These are phyloP conservation scores for Drosophila bocki DNA, from an alignment of 1,140 invertebrate species.

Conservation along the genomic window DNA sequence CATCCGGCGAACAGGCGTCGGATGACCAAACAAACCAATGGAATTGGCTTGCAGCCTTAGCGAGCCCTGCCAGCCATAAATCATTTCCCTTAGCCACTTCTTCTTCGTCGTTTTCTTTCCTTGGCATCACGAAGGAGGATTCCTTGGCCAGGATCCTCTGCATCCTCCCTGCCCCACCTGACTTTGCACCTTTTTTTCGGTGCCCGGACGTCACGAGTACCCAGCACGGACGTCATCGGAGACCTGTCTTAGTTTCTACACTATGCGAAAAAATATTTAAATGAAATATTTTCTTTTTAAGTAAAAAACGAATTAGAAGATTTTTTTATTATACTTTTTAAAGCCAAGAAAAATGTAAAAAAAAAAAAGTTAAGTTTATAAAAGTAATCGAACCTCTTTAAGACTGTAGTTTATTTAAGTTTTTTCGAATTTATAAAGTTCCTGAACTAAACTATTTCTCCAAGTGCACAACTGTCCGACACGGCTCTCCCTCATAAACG, in stretches of 20 bases:
- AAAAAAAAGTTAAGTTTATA: too few species aligned
- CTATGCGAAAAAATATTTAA: background rate
- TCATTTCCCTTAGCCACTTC: constrained; percentile 51
- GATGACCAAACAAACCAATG: constrained; percentile 48
- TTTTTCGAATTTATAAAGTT: background rate
- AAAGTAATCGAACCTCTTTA: too few species aligned
- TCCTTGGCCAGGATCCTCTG: constrained; percentile 29
- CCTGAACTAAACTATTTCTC: background rate
- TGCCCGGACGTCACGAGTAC: constrained; percentile 48
- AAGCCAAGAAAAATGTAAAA: too few species aligned
- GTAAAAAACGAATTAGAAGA: background rate
- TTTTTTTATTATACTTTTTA: background rate
- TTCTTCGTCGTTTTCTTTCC: constrained; percentile 11
- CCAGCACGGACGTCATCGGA: constrained; percentile 65
- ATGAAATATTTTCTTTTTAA: background rate
- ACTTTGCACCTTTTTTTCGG: constrained; percentile 62
- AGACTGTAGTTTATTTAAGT: background rate
- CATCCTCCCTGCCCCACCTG: constrained; percentile 33
- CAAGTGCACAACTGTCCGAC: constrained; percentile 36
- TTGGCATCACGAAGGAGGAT: constrained; percentile 5
- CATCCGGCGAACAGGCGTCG: constrained; percentile 48
- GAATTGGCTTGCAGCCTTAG: constrained; percentile 48
- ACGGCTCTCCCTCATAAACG: constrained; percentile 58
- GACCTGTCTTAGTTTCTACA: constrained; percentile 18
- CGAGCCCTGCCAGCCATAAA: constrained; percentile 38